Percentiles rank a stretch among this genome's conserved stretches.
phyloP scores from a whole-genome alignment of 2,888 invertebrate genomes.

The Listrodromus nycthemerus region DNA sequence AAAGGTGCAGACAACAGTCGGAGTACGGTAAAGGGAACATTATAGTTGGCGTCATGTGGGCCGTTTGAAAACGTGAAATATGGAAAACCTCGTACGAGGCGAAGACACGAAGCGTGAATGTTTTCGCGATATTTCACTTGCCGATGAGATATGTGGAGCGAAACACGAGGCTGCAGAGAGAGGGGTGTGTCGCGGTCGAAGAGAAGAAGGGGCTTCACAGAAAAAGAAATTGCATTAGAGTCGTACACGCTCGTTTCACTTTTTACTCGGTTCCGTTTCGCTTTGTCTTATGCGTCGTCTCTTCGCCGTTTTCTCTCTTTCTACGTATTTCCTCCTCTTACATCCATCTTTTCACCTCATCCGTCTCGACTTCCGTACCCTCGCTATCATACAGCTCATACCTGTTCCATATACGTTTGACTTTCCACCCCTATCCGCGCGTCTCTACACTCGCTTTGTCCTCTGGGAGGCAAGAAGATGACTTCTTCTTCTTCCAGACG shows the following conservation, averaged over 20 bases:
- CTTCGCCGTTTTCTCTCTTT: constrained; percentile 26
- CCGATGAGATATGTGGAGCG: constrained; percentile 48
- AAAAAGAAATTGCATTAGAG: constrained; percentile 69
- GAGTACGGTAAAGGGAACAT: background rate
- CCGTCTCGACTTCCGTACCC: constrained; percentile 23
- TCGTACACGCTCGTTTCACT: constrained; percentile 55
- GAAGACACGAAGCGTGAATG: constrained; percentile 22
- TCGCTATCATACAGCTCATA: background rate
- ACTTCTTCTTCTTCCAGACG: constrained; percentile 50
- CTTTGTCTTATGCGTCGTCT: constrained; percentile 40
- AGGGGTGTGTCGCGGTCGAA: too few species aligned
- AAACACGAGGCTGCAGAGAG: background rate
- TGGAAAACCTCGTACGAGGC: background rate
- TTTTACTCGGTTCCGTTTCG: constrained; percentile 41
- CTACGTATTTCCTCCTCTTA: constrained; percentile 23
- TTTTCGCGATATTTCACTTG: constrained; percentile 63
- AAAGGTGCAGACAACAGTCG: background rate
- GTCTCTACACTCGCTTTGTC: constrained; percentile 43
- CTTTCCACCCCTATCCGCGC: constrained; percentile 37
- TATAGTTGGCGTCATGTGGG: background rate
- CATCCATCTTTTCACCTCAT: constrained; percentile 40
- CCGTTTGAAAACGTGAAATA: background rate
- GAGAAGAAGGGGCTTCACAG: constrained; percentile 32
- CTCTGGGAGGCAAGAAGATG: constrained; percentile 21
- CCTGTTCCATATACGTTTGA: constrained; percentile 41